A percentile compares a stretch with the other conserved stretches of the same genome.
phyloP scores from a whole-genome alignment of 2,888 invertebrate species.

The Caenorhabditis panamensis region DNA sequence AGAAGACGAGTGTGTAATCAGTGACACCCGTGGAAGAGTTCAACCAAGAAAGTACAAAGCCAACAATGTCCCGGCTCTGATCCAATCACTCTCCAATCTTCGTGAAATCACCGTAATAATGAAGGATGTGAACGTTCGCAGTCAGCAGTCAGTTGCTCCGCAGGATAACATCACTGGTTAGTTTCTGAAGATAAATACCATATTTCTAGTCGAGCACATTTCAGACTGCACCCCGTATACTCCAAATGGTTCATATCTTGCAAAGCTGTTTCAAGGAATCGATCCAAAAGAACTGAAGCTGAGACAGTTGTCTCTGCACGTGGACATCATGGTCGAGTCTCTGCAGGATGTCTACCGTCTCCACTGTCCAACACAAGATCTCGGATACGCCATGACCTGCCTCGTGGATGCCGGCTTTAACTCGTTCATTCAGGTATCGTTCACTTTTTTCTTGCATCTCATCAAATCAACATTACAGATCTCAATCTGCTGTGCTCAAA shows the following conservation, averaged over 20 bases:
- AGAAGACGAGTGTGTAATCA: slow-evolving; percentile 60
- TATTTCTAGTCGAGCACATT: too few species aligned
- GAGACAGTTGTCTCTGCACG: slow-evolving; percentile 67
- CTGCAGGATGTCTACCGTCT: slow-evolving; percentile 64
- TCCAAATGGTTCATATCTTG: slow-evolving; percentile 68
- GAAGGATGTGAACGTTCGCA: slow-evolving; percentile 64
- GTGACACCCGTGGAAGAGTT: slow-evolving; percentile 57
- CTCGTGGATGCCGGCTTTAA: slow-evolving; percentile 66
- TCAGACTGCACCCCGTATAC: slow-evolving; percentile 66
- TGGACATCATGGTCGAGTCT: slow-evolving; percentile 73
- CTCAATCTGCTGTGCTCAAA: slow-evolving; percentile 67
- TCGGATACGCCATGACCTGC: slow-evolving; percentile 65
- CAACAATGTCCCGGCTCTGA: slow-evolving; percentile 54
- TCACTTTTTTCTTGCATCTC: not conserved
- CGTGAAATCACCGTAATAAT: slow-evolving; percentile 64
- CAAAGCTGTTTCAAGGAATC: slow-evolving; percentile 62
- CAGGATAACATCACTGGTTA: slow-evolving; percentile 25
- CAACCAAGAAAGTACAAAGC: slow-evolving; percentile 40
- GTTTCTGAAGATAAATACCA: too few species aligned
- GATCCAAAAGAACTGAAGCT: slow-evolving; percentile 49
- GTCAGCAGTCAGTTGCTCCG: slow-evolving; percentile 2
- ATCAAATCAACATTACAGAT: too few species aligned
- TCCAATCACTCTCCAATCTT: slow-evolving; percentile 49
- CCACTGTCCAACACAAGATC: slow-evolving; percentile 71
- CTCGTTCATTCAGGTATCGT: slow-evolving; percentile 71